Conservation (phyloP, 2,113 vertebrate species). For the Agelaius tricolor region DNA sequence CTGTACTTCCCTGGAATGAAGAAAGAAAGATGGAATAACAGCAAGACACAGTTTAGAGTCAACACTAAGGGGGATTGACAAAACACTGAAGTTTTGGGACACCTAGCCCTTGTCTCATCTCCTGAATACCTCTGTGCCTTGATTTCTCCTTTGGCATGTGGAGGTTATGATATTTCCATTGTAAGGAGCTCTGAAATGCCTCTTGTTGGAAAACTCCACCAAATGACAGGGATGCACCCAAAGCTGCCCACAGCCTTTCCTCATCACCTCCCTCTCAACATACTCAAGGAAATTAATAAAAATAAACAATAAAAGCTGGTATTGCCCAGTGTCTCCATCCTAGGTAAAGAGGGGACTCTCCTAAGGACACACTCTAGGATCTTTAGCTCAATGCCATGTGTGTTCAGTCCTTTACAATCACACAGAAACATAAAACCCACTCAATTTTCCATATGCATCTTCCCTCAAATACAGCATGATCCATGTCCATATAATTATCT, state of each 20-base stretch:
- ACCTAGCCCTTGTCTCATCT: not conserved
- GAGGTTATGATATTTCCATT: not conserved
- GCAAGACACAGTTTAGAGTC: not conserved
- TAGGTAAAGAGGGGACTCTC: not conserved
- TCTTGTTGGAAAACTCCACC: not conserved
- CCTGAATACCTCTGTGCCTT: not conserved
- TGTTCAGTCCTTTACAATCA: not conserved
- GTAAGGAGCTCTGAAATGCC: not conserved
- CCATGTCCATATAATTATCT: not conserved
- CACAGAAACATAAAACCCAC: not conserved
- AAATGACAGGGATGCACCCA: not conserved
- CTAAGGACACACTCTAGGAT: not conserved
- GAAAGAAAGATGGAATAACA: not conserved
- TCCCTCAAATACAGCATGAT: not conserved
- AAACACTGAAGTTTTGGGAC: not conserved
- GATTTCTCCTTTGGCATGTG: not conserved
- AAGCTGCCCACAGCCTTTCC: not conserved
- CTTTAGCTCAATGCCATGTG: rapidly evolving
- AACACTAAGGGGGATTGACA: not conserved
- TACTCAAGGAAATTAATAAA: not conserved
- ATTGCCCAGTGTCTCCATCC: not conserved
- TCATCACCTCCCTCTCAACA: not conserved
- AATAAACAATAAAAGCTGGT: not conserved
- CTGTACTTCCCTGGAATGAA: not conserved
- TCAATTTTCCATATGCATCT: not conserved